phyloP scores from a whole-genome alignment of 2,888 invertebrate species.

The Lissocephala sabroskyi region DNA sequence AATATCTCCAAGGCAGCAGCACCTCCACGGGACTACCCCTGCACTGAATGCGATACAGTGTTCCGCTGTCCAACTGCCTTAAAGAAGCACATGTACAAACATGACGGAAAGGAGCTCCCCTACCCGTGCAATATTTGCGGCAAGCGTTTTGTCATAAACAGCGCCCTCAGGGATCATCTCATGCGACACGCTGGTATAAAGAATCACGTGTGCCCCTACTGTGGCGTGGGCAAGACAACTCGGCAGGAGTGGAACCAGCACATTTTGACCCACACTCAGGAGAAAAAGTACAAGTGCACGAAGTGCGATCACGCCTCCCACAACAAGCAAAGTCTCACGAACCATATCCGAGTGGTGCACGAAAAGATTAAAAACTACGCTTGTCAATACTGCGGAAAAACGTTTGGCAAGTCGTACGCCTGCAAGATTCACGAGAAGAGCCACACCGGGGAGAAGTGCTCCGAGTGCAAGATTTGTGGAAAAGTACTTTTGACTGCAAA shows the following conservation, averaged over 20 bases:
- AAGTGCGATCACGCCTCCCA: slow-evolving; percentile 67
- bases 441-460: slow-evolving; percentile 66
- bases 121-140: slow-evolving; percentile 68
- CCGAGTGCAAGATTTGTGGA: slow-evolving; percentile 67
- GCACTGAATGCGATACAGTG: slow-evolving; percentile 67
- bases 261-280: slow-evolving; percentile 67
- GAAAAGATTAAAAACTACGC: slow-evolving; percentile 68
- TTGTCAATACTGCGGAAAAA: slow-evolving; percentile 67
- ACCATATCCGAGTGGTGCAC: slow-evolving; percentile 66
- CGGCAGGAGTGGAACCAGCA: slow-evolving; percentile 69
- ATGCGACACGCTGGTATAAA: slow-evolving; percentile 70
- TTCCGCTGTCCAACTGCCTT: slow-evolving; percentile 68
- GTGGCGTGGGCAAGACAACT: slow-evolving; percentile 69
- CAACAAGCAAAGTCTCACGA: slow-evolving; percentile 65
- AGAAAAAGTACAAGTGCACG: slow-evolving; percentile 68
- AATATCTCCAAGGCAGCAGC: slow-evolving; percentile 52
- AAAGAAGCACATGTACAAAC: slow-evolving; percentile 69
- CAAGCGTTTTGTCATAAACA: slow-evolving; percentile 68
- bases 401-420: slow-evolving; percentile 67
- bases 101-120: slow-evolving; percentile 67
- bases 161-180: slow-evolving; percentile 68
- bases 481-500: slow-evolving; percentile 67
- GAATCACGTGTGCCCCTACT: slow-evolving; percentile 69
- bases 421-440: slow-evolving; percentile 70
- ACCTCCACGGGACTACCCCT: slow-evolving; percentile 61